Evolutionary conservation across 2,888 invertebrate genomes (phyloP).

Genomic region (Escarpia spicata): DNA sequence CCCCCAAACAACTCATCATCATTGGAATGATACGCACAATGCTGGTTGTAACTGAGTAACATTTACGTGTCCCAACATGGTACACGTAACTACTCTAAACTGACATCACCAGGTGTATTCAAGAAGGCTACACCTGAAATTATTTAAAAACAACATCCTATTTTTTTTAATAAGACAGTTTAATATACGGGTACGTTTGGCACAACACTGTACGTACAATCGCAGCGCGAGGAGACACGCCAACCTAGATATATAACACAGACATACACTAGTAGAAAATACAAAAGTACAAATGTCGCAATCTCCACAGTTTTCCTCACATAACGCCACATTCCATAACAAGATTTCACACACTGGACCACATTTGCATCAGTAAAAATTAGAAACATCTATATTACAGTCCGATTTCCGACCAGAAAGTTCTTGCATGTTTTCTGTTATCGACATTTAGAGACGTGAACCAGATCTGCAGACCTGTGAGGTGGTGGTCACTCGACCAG

Average conservation of each 20-base stretch:
- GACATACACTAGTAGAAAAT: neutral
- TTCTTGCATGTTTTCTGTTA: neutral
- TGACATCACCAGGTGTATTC: neutral
- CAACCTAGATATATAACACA: neutral
- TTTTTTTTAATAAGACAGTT: neutral
- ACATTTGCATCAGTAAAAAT: neutral
- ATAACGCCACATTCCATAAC: neutral
- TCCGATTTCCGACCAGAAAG: neutral
- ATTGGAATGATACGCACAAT: neutral
- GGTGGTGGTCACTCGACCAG: constrained; percentile 50
- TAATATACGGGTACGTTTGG: neutral
- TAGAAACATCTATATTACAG: neutral
- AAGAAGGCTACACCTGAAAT: neutral
- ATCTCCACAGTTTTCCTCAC: neutral
- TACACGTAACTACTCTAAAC: neutral
- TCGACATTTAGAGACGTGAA: neutral
- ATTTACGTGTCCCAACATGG: neutral
- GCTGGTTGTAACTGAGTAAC: neutral
- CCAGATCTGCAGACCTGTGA: neutral
- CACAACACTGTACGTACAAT: neutral
- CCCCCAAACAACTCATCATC: neutral
- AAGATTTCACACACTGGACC: neutral
- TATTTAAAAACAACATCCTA: neutral
- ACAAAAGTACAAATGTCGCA: neutral
- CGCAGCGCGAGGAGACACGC: neutral